Base-by-base conservation (phyloP, 2,113 vertebrate species). In the Cnemophilus loriae region DNA sequence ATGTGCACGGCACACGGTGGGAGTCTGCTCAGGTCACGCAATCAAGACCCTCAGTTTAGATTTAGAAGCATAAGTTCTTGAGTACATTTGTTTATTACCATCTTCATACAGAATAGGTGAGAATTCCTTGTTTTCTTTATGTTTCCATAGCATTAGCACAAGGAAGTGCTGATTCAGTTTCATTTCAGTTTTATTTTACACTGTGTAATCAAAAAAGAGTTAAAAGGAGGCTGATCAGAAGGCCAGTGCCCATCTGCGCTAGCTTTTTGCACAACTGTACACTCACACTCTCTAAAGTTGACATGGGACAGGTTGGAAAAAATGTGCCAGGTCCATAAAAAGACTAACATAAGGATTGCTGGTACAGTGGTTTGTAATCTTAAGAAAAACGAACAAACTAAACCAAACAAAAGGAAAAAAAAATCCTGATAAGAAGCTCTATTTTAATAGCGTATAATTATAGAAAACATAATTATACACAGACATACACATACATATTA, bases 381-480 rank as follows among this genome's bases (percentile, higher is more conserved):
- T 96, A 94, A 96, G 90, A 91, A 94, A 92, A 96, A 96, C 4
- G 0, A 78, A 95, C 89, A 90, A 82, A 95, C 44, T 88, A 86
- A 96, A 95, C 68, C 74, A 90, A 95, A 97, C 37, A 46, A 60
- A 87, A 95, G 35, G 63, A 10, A 92, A 85, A 96, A 80, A 70
- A 74, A 76, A 57, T 78, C 90, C 82, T 95, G 80, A 89, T 94
- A 94, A 95, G 96, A 89, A 97, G 79, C 64, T 91, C 92, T 96
- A 96, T 77, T 97, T 93, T 83, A 77, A 70, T 97, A 91, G 86
- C 67, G 91, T 97, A 96, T 96, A 94, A 97, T 97, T 97, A 96
- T 88, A 95, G 90, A 71, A 93, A 56, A 75, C 70, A 96, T 93
- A 96, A 96, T 96, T 94, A 97, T 95, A 97, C 97, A 90, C 83